Conservation (phyloP, 2,113 vertebrate genomes). For the Oryzias celebensis region DNA sequence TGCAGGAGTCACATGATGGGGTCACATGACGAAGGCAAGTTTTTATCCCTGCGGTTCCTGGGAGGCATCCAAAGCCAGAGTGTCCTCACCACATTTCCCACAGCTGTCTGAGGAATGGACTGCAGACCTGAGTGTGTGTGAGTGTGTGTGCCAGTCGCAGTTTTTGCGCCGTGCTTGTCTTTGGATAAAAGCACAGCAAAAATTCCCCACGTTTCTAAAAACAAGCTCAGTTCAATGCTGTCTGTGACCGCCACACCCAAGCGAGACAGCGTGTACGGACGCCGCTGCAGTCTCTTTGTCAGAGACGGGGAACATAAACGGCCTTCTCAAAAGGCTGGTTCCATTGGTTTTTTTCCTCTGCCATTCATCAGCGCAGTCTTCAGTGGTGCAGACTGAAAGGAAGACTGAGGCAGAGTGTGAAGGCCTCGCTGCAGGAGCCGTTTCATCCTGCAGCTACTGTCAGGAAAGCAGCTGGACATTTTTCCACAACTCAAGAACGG, state of each 20-base stretch:
- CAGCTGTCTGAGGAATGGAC: conserved; percentile 74
- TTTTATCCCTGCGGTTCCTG: conserved; percentile 63
- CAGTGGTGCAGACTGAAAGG: neutral
- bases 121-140: conserved; percentile 69
- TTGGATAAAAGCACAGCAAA: conserved; percentile 58
- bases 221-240: conserved; percentile 52
- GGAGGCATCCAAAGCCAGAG: conserved; percentile 74
- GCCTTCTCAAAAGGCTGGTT: neutral
- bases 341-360: neutral
- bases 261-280: conserved; percentile 38
- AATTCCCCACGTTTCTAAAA: conserved; percentile 68
- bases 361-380: neutral
- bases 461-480: neutral
- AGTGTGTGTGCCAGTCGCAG: conserved; percentile 68
- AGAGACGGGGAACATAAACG: conserved; percentile 3
- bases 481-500: neutral
- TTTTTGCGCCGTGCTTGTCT: conserved; percentile 54
- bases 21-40: conserved; percentile 59
- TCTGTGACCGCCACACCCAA: conserved; percentile 61
- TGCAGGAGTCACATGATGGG: conserved; percentile 48
- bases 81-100: conserved; percentile 74
- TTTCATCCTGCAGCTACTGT: neutral
- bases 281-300: conserved; percentile 33
- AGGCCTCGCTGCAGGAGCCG: neutral
- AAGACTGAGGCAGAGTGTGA: neutral